phyloP scores from a whole-genome alignment of 2,113 vertebrate species.

The Lampris megalopsis region DNA sequence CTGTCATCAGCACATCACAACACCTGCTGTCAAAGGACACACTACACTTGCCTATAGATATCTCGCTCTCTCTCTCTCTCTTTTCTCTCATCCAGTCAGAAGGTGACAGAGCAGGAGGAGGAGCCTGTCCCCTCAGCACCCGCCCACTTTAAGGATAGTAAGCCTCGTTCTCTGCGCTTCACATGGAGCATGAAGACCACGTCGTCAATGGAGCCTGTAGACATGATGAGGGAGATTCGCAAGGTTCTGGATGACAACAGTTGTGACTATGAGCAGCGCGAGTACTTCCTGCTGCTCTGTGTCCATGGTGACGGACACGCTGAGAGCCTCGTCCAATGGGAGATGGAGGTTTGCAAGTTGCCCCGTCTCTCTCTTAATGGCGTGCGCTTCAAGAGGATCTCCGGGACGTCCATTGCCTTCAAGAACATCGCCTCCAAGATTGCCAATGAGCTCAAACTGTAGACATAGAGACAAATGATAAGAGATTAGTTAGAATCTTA shows the following conservation, averaged over 20 bases:
- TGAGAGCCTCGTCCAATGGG: background rate
- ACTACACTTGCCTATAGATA: too few species aligned
- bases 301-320: background rate
- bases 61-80: background rate
- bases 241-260: background rate
- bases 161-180: slow-evolving; percentile 57
- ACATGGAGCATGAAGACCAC: slow-evolving; percentile 67
- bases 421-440: background rate
- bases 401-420: background rate
- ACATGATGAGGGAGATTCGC: background rate
- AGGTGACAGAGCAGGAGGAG: background rate
- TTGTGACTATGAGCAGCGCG: background rate
- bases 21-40: too few species aligned
- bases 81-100: background rate
- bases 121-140: background rate
- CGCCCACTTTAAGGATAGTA: slow-evolving; percentile 3
- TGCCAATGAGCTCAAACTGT: background rate
- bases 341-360: slow-evolving; percentile 90
- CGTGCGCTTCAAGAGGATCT: slow-evolving; percentile 86
- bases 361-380: slow-evolving; percentile 89
- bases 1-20: too few species aligned
- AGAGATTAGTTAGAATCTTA: too few species aligned
- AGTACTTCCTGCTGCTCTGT: background rate
- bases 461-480: background rate
- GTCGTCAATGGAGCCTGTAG: slow-evolving; percentile 48